A percentile compares a stretch with the other conserved stretches of the same genome.
Conservation (phyloP, 2,888 invertebrate species). For the Polymixis flavicincta region DNA sequence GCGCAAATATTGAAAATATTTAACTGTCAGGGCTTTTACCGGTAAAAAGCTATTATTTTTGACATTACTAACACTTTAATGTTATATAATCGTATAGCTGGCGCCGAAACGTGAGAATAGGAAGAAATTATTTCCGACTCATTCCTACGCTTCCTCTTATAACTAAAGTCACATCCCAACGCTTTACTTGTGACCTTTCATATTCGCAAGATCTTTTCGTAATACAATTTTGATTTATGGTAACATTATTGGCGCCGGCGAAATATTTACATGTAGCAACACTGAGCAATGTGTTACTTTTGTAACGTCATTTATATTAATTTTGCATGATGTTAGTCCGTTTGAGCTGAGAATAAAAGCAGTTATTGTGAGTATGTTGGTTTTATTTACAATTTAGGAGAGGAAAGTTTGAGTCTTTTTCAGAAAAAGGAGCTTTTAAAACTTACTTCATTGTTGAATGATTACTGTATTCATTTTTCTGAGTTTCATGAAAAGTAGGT, state of each 20-base stretch:
- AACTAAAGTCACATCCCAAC: neutral
- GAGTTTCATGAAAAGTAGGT: too few relatives aligned
- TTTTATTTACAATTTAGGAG: neutral
- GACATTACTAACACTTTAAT: too few relatives aligned
- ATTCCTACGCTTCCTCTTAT: neutral
- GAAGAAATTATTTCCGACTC: too few relatives aligned
- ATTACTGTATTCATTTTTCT: too few relatives aligned
- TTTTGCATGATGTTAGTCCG: slow-evolving; percentile 32
- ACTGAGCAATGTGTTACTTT: slow-evolving; percentile 49
- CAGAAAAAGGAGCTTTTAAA: neutral
- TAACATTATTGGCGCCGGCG: slow-evolving; percentile 82
- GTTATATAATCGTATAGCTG: neutral
- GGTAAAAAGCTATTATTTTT: too few relatives aligned
- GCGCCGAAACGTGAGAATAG: neutral
- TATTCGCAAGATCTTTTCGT: slow-evolving; percentile 82
- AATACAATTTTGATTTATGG: slow-evolving; percentile 93
- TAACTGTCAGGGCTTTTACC: too few relatives aligned
- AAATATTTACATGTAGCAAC: slow-evolving; percentile 54
- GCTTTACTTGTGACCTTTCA: slow-evolving; percentile 32
- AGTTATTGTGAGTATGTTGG: slow-evolving; percentile 11
- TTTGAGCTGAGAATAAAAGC: slow-evolving; percentile 16
- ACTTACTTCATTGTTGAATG: too few relatives aligned
- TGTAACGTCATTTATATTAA: slow-evolving; percentile 49
- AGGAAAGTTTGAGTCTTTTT: neutral
- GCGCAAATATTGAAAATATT: too few relatives aligned